These are phyloP conservation scores for Mormyrops attenuatus DNA, from an alignment of 2,797 vertebrate genomes.

Conservation along the genomic window DNA sequence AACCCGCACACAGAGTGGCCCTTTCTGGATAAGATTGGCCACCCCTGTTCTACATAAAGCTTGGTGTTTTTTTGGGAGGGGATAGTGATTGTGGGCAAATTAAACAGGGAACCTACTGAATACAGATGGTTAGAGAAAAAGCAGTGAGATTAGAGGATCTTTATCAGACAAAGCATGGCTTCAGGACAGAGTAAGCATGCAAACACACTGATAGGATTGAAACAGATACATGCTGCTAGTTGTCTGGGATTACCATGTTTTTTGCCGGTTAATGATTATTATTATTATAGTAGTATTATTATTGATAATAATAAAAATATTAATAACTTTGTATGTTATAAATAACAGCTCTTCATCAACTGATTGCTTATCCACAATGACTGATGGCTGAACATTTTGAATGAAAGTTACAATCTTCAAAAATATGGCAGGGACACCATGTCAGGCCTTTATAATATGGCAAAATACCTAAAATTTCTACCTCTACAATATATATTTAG, in stretches of 20 bases:
- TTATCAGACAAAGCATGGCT: slow-evolving; percentile 11
- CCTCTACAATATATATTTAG: neutral
- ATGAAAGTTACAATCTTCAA: neutral
- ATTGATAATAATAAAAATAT: neutral
- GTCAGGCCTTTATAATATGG: neutral
- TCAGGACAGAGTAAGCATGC: neutral
- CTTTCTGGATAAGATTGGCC: too few relatives aligned
- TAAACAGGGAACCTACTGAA: neutral
- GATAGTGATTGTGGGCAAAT: slow-evolving; percentile 8
- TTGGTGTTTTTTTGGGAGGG: neutral
- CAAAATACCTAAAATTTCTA: neutral
- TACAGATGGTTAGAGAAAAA: slow-evolving; percentile 13
- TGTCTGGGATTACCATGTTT: neutral
- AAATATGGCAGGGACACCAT: neutral
- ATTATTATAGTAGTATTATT: too few relatives aligned
- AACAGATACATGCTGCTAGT: neutral
- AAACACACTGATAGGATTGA: neutral
- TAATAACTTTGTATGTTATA: neutral
- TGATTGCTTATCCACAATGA: neutral
- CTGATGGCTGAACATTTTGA: neutral
- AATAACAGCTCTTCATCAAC: neutral
- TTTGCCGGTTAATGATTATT: neutral
- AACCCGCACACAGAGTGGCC: too few relatives aligned
- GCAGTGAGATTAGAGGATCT: neutral
- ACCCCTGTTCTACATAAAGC: neutral